Evolutionary conservation across 1,140 invertebrate species (phyloP).

Genomic region (Conus betulinus): DNA sequence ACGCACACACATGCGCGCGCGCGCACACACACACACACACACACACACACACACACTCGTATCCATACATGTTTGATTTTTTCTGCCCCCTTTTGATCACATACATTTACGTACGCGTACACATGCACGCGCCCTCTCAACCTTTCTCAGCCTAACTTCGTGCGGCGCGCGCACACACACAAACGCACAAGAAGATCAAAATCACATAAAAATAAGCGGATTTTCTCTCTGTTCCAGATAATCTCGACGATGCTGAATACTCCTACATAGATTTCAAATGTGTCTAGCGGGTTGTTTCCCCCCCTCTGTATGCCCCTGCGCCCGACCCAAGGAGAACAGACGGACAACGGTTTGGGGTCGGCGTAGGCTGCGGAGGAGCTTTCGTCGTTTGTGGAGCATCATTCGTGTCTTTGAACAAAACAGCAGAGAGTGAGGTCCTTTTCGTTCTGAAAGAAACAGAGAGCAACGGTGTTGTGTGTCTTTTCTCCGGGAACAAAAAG

Average conservation of each 20-base stretch:
- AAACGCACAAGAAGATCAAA: background rate
- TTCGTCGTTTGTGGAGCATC: too few relatives aligned
- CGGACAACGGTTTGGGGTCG: too few relatives aligned
- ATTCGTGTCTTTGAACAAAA: too few relatives aligned
- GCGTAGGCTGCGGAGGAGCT: too few relatives aligned
- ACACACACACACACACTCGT: constrained; percentile 17
- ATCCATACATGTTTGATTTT: background rate
- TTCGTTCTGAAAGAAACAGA: too few relatives aligned
- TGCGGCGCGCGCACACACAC: background rate
- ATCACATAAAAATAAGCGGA: background rate
- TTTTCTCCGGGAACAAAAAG: too few relatives aligned
- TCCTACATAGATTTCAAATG: constrained; percentile 19
- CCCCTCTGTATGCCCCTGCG: background rate
- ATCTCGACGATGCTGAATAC: background rate
- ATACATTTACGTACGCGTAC: background rate
- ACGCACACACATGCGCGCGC: background rate
- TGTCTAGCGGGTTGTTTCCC: background rate
- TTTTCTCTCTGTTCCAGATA: constrained; percentile 4
- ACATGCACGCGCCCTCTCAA: constrained; percentile 7
- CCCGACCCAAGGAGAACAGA: background rate
- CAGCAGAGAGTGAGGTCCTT: too few relatives aligned
- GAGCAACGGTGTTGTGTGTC: too few relatives aligned
- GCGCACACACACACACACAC: constrained; percentile 5
- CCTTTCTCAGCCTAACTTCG: too few relatives aligned
- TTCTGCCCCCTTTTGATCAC: background rate